Base-by-base conservation (phyloP, 1,140 invertebrate genomes). In the Parasteatoda tepidariorum region DNA sequence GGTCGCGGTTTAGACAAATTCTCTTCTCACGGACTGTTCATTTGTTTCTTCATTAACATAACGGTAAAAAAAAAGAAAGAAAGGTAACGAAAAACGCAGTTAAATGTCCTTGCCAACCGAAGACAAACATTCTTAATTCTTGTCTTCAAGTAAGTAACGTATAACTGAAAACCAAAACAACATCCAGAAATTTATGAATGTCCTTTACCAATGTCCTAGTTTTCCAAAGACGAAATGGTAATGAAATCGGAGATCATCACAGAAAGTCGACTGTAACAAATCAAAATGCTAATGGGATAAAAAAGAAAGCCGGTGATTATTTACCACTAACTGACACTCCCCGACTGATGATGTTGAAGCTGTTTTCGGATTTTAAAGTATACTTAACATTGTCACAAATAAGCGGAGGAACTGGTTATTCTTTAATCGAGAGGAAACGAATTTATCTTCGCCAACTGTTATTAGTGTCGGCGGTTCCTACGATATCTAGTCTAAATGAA, bases 41-140 rank as follows among this genome's bases (percentile, higher is more conserved):
- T n/a, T 59, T 59, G 24, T 31, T 18, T 55, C 68, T 26, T 55
- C 31, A 76, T 76, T 76, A 64, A 26, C 74, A 76, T 76, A 76
- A 30, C 74, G 15, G 71, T 74, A 55, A 74, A 59, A 74, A 61
- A 22, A 48, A 48, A 48, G 38, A 48, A 48, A 9, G 18, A 18
- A 48, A 13, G 38, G 11, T 33, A 3, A 38, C 18, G 7, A 38
- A 24, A 48, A 64, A 76, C 74, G 74, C 26, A 76, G 38, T 66
- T 31, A 54, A 11, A 18, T 38, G 74, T 76, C 74, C 74, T 76
- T 76, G 74, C 33, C 7, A 7, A 26, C 13, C 13, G 34, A 64
- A 55, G 34, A 30, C 33, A 30, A 48, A 64, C 61, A 76, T 64
- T 74, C 24, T 28, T 59, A 61, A 26, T 48, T 48, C 38, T 18